Evolutionary conservation across 2,113 vertebrate species (phyloP).

Genomic region (Cygnus atratus): DNA sequence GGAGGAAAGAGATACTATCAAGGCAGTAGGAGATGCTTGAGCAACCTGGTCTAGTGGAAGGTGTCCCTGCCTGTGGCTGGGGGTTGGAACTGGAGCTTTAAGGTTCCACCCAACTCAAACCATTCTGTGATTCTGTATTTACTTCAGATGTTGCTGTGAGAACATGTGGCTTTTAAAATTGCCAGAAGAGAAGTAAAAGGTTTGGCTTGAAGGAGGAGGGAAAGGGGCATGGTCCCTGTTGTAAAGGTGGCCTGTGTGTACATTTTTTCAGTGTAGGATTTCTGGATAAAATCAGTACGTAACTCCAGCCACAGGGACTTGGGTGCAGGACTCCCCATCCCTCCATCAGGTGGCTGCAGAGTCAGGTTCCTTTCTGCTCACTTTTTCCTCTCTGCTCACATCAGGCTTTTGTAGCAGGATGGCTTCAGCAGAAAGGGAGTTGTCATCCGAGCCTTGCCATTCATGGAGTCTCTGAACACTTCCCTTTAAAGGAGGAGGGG

Average conservation of each 20-base stretch:
- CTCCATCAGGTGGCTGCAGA: neutral
- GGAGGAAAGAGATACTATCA: neutral
- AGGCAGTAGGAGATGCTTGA: neutral
- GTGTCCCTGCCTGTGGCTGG: neutral
- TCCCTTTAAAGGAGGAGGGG: neutral
- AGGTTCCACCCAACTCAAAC: neutral
- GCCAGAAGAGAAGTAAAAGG: neutral
- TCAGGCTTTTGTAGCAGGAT: neutral
- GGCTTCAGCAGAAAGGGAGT: neutral
- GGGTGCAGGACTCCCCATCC: neutral
- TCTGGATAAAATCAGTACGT: neutral
- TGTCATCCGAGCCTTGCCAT: neutral
- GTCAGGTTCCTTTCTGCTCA: neutral
- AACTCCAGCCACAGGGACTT: neutral
- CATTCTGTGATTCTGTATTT: neutral
- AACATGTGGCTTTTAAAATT: neutral
- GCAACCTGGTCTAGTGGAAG: neutral
- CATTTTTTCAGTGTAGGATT: neutral
- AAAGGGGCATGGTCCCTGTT: neutral
- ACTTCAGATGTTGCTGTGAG: neutral
- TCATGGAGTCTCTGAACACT: neutral
- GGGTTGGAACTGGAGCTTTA: no score
- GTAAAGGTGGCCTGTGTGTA: neutral
- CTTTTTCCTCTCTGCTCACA: neutral
- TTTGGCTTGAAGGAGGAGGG: neutral